Evolutionary conservation across 2,113 vertebrate genomes (phyloP).

Genomic region (Pterocles orientalis): DNA sequence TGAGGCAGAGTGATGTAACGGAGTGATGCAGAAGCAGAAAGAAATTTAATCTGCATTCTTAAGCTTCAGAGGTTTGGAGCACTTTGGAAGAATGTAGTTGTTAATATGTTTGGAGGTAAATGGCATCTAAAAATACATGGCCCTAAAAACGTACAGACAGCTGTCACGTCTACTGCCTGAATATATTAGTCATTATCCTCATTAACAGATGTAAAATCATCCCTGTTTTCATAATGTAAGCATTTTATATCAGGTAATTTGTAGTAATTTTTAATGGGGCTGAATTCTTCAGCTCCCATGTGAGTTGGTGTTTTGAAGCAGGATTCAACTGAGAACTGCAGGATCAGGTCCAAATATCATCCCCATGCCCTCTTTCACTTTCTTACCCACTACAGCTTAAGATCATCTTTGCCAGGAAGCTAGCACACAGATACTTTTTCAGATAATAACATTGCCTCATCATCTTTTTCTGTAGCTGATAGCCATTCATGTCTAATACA

Average conservation of each 20-base stretch:
- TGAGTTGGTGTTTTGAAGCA: constrained; percentile 27
- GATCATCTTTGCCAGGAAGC: neutral
- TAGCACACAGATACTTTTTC: neutral
- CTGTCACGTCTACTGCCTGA: constrained; percentile 76
- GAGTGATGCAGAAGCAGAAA: constrained; percentile 54
- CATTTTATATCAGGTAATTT: constrained; percentile 65
- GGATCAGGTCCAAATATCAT: neutral
- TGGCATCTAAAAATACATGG: constrained; percentile 76
- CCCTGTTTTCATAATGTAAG: constrained; percentile 73
- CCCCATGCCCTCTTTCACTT: neutral
- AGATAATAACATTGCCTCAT: neutral
- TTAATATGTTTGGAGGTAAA: constrained; percentile 70
- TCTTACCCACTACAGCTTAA: neutral
- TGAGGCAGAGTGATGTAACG: constrained; percentile 64
- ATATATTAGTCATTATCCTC: constrained; percentile 78
- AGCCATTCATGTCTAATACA: neutral
- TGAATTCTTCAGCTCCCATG: constrained; percentile 24
- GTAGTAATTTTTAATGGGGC: constrained; percentile 64
- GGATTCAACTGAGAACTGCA: neutral
- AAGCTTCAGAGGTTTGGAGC: constrained; percentile 44
- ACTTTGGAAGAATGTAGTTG: constrained; percentile 62
- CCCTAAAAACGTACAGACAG: constrained; percentile 77
- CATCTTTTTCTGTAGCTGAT: neutral
- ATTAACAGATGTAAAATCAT: constrained; percentile 74
- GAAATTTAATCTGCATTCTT: constrained; percentile 58